Percentiles rank a stretch among this genome's conserved stretches.
phyloP scores from a whole-genome alignment of 2,888 invertebrate genomes.

The Caenorhabditis japonica region DNA sequence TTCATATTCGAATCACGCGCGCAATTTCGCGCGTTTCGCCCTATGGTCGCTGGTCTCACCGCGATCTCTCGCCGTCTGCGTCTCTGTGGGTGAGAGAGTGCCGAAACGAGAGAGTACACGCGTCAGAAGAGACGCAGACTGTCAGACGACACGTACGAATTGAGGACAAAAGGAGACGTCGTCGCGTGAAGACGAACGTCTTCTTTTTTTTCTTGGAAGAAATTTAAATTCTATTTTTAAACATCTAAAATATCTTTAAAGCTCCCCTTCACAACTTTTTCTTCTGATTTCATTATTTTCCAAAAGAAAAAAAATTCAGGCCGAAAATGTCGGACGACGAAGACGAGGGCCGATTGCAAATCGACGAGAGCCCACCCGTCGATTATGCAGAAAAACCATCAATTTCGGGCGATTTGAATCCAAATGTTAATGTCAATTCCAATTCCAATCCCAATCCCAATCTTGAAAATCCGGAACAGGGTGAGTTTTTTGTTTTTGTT shows the following conservation, averaged over 20 bases:
- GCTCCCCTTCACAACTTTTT: too few relatives aligned
- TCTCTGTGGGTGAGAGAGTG: background rate
- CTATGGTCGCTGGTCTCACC: slow-evolving; percentile 17
- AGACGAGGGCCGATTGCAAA: slow-evolving; percentile 38
- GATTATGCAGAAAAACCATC: too few relatives aligned
- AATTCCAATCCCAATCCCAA: too few relatives aligned
- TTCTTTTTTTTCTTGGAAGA: too few relatives aligned
- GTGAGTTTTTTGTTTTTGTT: too few relatives aligned
- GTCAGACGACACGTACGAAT: slow-evolving; percentile 40
- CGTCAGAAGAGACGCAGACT: slow-evolving; percentile 24
- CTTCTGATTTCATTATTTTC: too few relatives aligned
- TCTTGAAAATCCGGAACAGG: too few relatives aligned
- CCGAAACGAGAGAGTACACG: background rate
- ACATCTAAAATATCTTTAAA: too few relatives aligned
- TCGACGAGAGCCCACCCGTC: slow-evolving; percentile 34
- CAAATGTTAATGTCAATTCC: too few relatives aligned
- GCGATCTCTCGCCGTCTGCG: slow-evolving; percentile 27
- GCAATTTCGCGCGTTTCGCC: slow-evolving; percentile 36
- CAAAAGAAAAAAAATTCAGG: too few relatives aligned
- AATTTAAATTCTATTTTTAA: too few relatives aligned
- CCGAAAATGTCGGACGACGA: slow-evolving; percentile 49
- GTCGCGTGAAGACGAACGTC: too few relatives aligned
- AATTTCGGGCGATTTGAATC: background rate
- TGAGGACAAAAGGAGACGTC: slow-evolving; percentile 29
- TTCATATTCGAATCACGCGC: slow-evolving; percentile 45